Evolutionary conservation across 2,113 vertebrate genomes (phyloP).

Genomic region (Dicaeum eximium): DNA sequence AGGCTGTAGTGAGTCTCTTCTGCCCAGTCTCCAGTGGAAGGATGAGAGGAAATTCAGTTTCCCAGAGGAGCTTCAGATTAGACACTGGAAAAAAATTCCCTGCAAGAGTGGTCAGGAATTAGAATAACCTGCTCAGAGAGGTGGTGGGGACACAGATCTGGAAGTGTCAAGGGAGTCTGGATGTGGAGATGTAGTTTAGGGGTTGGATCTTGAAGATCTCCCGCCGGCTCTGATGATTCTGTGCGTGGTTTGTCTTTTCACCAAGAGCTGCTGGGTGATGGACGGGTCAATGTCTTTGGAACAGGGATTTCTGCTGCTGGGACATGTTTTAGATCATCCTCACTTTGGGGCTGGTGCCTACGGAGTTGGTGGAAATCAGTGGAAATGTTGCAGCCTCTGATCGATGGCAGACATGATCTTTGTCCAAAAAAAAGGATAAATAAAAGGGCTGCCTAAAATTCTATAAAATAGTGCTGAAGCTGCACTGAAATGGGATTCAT

Average conservation of each 20-base stretch:
- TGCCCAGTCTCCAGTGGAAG: background rate
- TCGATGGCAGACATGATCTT: background rate
- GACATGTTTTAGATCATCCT: background rate
- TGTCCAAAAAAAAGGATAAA: background rate
- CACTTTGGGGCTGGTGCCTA: fast-evolving
- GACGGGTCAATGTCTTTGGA: background rate
- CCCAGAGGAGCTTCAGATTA: background rate
- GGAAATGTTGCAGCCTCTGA: background rate
- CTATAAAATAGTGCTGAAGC: background rate
- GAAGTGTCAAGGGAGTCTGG: too few species aligned
- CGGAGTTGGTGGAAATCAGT: background rate
- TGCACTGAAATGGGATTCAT: background rate
- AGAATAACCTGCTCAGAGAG: background rate
- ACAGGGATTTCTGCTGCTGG: background rate
- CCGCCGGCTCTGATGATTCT: background rate
- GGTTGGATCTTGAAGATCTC: background rate
- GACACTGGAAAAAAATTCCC: background rate
- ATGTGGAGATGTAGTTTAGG: too few species aligned
- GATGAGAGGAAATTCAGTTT: background rate
- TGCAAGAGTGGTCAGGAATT: too few species aligned
- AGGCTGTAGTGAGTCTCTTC: background rate
- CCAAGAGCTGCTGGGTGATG: background rate
- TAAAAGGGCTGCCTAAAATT: background rate
- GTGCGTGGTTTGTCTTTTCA: background rate
- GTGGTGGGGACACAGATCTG: too few species aligned